Conservation (phyloP, 2,797 vertebrate genomes). For the Microhierax caerulescens region DNA sequence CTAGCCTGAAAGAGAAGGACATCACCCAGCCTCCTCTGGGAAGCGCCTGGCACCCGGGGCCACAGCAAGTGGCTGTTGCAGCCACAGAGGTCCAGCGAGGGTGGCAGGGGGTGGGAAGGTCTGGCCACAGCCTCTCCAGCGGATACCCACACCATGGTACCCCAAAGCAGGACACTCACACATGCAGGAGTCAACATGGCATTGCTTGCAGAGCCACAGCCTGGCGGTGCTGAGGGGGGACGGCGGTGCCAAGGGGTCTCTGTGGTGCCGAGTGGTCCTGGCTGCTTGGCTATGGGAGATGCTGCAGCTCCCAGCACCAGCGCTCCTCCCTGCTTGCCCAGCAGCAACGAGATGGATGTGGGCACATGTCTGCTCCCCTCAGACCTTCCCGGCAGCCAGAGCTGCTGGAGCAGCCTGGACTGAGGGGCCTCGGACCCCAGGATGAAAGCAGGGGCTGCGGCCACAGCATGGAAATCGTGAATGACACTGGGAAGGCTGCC, state of each 20-base stretch:
- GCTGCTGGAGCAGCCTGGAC: not conserved
- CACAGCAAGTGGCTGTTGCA: not conserved
- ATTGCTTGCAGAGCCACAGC: not conserved
- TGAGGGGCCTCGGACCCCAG: too few species aligned
- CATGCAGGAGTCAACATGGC: rapidly evolving
- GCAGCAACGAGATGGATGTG: not conserved
- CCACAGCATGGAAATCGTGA: not conserved
- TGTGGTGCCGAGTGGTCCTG: too few species aligned
- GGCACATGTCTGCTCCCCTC: too few species aligned
- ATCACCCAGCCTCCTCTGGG: rapidly evolving
- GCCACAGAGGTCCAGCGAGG: not conserved
- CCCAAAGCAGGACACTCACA: not conserved
- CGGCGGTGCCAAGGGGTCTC: not conserved
- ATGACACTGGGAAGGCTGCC: not conserved
- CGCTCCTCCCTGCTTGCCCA: not conserved
- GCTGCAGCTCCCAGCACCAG: not conserved
- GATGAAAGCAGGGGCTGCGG: not conserved
- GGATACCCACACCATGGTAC: rapidly evolving
- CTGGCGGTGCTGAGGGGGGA: not conserved
- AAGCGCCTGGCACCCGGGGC: rapidly evolving
- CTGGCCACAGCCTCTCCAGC: not conserved
- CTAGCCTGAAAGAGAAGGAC: rapidly evolving
- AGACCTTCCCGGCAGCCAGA: not conserved
- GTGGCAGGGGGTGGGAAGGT: not conserved
- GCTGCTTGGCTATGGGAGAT: not conserved